Evolutionary conservation across 2,797 vertebrate species (phyloP).

Genomic region (Ptychadena robeensis): DNA sequence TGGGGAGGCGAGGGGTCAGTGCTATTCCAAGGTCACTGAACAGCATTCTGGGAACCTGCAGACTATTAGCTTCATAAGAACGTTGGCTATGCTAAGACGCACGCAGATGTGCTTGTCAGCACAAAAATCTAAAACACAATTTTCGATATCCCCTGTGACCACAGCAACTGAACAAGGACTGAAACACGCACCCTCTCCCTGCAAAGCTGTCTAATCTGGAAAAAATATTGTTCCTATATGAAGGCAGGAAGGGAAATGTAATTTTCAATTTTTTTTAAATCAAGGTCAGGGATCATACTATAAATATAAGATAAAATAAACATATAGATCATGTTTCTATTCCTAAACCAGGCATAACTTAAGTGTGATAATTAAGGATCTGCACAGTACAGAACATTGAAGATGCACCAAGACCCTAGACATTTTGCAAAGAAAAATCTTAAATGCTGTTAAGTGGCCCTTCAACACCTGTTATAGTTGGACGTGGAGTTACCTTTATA

Average conservation of each 20-base stretch:
- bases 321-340: constrained; percentile 3
- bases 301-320: constrained; percentile 13
- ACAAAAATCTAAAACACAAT: constrained; percentile 37
- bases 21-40: constrained; percentile 32
- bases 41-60: constrained; percentile 28
- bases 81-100: constrained; percentile 8
- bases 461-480: constrained; percentile 23
- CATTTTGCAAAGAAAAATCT: neutral
- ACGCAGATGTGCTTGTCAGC: constrained; percentile 50
- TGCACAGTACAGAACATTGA: neutral
- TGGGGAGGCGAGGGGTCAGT: constrained; percentile 15
- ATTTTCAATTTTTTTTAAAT: constrained; percentile 42
- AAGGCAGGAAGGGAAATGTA: constrained; percentile 21
- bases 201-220: constrained; percentile 36
- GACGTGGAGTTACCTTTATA: constrained; percentile 2
- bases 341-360: constrained; percentile 23
- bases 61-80: constrained; percentile 9
- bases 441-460: neutral
- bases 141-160: constrained; percentile 45
- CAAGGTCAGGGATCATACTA: constrained; percentile 12
- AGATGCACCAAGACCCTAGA: neutral
- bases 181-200: constrained; percentile 6
- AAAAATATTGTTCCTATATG: constrained; percentile 17
- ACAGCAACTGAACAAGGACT: constrained; percentile 20
- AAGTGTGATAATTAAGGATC: neutral